Conservation (phyloP, 2,797 vertebrate species). For the Mus minutoides region DNA sequence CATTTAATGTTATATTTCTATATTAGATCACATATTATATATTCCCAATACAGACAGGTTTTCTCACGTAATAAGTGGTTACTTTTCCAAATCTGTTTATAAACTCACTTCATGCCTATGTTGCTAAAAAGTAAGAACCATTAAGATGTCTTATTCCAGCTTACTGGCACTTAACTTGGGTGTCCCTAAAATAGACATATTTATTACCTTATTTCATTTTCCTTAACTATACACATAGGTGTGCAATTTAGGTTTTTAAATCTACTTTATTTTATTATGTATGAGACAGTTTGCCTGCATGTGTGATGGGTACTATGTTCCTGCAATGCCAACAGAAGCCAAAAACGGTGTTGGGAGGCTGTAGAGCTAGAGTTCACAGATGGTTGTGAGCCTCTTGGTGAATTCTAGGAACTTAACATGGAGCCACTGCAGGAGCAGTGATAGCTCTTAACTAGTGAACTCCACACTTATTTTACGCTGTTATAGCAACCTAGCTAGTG, state of each 20-base stretch:
- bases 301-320: not conserved
- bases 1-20: conserved; percentile 28
- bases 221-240: not conserved
- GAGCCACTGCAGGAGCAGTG: not conserved
- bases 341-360: not conserved
- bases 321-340: not conserved
- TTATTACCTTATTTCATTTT: conserved; percentile 3
- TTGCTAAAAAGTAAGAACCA: not conserved
- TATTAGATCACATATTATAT: conserved; percentile 9
- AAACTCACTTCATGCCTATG: not conserved
- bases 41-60: not conserved
- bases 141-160: not conserved
- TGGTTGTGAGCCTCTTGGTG: no score
- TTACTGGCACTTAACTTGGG: not conserved
- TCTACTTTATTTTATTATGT: not conserved
- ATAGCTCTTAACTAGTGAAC: not conserved
- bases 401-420: not conserved
- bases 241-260: not conserved
- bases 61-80: not conserved
- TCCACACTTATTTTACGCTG: not conserved
- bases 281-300: not conserved
- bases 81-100: conserved; percentile 32
- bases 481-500: not conserved
- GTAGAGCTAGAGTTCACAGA: not conserved
- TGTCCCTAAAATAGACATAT: not conserved